Percentiles rank a stretch among this genome's conserved stretches.
Evolutionary conservation across 2,113 vertebrate species (phyloP).

Genomic region (Amblyornis subalaris): DNA sequence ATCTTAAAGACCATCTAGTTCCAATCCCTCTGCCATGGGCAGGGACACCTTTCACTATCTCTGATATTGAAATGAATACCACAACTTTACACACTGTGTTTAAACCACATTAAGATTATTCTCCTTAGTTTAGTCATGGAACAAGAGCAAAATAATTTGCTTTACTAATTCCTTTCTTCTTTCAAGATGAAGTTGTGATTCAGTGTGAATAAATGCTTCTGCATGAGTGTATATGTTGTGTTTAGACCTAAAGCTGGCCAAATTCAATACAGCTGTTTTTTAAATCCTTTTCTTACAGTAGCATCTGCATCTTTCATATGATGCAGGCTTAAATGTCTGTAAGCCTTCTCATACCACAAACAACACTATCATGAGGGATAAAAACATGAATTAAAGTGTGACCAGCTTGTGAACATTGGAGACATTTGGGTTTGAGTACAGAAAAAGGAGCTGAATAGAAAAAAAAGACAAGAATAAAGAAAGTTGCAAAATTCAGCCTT

Average conservation of each 20-base stretch:
- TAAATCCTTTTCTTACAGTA: background rate
- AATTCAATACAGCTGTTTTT: background rate
- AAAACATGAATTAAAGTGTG: background rate
- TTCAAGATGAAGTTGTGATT: background rate
- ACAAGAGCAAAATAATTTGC: background rate
- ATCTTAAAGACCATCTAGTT: background rate
- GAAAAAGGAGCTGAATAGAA: background rate
- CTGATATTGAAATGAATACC: background rate
- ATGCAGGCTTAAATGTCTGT: background rate
- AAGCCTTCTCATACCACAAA: background rate
- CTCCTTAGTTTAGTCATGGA: background rate
- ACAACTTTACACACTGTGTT: background rate
- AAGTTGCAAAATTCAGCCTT: background rate
- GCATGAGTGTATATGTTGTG: accelerated
- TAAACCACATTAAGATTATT: background rate
- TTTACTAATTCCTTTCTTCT: background rate
- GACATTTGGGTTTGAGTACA: background rate
- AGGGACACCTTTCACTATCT: background rate
- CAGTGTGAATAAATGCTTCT: background rate
- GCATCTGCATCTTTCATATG: background rate
- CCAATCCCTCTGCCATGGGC: background rate
- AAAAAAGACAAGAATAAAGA: background rate
- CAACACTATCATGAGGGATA: background rate
- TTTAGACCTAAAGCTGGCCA: background rate
- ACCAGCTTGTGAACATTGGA: background rate